phyloP scores from a whole-genome alignment of 2,888 invertebrate genomes.

The Chloroclystis v-ata region DNA sequence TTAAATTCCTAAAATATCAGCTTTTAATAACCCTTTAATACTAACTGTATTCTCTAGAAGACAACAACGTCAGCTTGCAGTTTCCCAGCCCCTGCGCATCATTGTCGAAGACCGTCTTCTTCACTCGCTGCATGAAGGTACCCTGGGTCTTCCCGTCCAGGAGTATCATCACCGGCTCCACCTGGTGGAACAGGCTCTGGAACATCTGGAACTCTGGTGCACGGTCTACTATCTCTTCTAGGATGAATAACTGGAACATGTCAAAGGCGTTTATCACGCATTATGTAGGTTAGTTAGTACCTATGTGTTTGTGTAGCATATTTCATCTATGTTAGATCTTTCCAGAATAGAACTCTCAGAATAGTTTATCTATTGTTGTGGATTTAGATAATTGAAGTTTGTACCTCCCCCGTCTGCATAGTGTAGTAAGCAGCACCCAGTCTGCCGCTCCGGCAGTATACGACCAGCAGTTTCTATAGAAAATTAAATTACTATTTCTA shows the following conservation, averaged over 20 bases:
- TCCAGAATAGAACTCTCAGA: too few relatives aligned
- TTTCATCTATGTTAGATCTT: too few relatives aligned
- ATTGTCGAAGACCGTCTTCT: slow-evolving; percentile 57
- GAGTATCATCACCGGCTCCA: slow-evolving; percentile 76
- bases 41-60: slow-evolving; percentile 80
- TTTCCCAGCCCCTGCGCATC: slow-evolving; percentile 46
- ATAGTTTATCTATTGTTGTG: too few relatives aligned
- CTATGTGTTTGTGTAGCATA: too few relatives aligned
- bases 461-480: slow-evolving; percentile 66
- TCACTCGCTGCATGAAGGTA: slow-evolving; percentile 66
- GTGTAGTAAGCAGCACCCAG: slow-evolving; percentile 87
- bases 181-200: slow-evolving; percentile 77
- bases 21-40: too few relatives aligned
- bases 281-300: too few relatives aligned
- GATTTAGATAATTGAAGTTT: too few relatives aligned
- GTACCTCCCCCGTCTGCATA: slow-evolving; percentile 80
- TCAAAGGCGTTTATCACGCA: background rate
- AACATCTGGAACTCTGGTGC: slow-evolving; percentile 80
- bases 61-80: slow-evolving; percentile 75
- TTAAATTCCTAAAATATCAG: too few relatives aligned
- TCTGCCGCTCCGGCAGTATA: slow-evolving; percentile 81
- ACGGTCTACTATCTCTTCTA: slow-evolving; percentile 83
- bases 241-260: slow-evolving; percentile 75
- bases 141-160: slow-evolving; percentile 75
- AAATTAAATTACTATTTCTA: slow-evolving; percentile 5